Percentiles rank a stretch among this genome's conserved stretches.
Evolutionary conservation across 2,113 vertebrate genomes (phyloP).

Genomic region (Otis tarda): DNA sequence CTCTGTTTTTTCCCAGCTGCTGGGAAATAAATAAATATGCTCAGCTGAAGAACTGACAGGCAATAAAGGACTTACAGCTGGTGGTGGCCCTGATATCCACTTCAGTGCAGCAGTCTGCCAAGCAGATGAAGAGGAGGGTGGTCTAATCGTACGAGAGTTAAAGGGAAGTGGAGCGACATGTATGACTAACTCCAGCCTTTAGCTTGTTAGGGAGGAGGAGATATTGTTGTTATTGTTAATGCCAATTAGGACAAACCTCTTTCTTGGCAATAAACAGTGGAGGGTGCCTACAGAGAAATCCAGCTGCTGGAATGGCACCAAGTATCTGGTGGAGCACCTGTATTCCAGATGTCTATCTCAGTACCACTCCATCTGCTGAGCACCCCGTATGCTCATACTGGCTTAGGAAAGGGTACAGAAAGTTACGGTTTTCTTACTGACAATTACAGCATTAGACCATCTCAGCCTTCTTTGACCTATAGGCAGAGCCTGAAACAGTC

Average conservation of each 20-base stretch:
- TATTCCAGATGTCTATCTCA: slow-evolving; percentile 14
- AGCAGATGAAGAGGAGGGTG: slow-evolving; percentile 40
- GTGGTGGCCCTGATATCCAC: neutral
- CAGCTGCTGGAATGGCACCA: slow-evolving; percentile 16
- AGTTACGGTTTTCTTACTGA: neutral
- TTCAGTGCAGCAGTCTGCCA: neutral
- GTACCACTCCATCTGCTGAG: neutral
- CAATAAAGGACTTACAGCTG: neutral
- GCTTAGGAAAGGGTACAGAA: neutral
- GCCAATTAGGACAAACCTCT: slow-evolving; percentile 7
- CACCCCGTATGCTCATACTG: neutral
- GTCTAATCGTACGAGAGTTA: neutral
- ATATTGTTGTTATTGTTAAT: slow-evolving; percentile 10
- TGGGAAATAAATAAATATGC: neutral
- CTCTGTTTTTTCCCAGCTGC: neutral
- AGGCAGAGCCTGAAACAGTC: neutral
- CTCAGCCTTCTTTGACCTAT: neutral
- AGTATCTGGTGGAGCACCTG: slow-evolving; percentile 28
- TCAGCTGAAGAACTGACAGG: neutral
- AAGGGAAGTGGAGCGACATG: neutral
- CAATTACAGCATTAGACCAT: neutral
- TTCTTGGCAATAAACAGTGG: neutral
- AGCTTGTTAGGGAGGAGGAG: neutral
- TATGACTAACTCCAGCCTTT: neutral
- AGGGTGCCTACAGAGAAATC: neutral